phyloP scores from a whole-genome alignment of 2,113 vertebrate genomes.

The Podilymbus podiceps region DNA sequence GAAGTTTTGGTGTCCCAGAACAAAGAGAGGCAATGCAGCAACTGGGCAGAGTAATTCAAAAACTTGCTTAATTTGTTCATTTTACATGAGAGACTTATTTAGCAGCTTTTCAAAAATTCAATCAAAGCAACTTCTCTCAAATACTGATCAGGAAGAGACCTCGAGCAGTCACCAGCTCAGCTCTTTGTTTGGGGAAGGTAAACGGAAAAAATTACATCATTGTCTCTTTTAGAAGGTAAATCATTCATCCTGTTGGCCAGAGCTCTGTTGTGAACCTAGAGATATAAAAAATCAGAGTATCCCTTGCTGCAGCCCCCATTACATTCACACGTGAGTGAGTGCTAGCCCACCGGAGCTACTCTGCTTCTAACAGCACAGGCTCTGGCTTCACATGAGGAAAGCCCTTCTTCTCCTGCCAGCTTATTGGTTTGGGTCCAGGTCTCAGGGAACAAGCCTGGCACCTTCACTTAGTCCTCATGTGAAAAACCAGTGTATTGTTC shows the following conservation, averaged over 20 bases:
- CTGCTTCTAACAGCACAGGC: not conserved
- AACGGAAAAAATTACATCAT: not conserved
- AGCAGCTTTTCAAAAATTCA: conserved; percentile 10
- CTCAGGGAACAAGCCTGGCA: not conserved
- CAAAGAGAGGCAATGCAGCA: not conserved
- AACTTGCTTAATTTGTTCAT: not conserved
- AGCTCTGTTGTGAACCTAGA: not conserved
- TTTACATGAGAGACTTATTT: not conserved
- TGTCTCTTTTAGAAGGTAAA: not conserved
- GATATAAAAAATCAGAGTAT: not conserved
- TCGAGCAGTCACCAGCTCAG: not conserved
- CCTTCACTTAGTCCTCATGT: not conserved
- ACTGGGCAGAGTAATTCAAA: not conserved
- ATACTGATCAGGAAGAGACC: not conserved
- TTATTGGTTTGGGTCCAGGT: not conserved
- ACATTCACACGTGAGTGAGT: no score
- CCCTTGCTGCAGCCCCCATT: not conserved
- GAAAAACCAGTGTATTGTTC: not conserved
- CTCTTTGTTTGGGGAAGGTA: not conserved
- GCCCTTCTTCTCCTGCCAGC: not conserved
- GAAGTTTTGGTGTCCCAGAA: not conserved
- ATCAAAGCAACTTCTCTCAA: not conserved
- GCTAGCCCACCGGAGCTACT: not conserved
- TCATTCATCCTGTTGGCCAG: not conserved
- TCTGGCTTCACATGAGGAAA: not conserved